Percentiles rank a stretch among this genome's conserved stretches.
Evolutionary conservation across 2,797 vertebrate genomes (phyloP).

Genomic region (Chelon labrosus): DNA sequence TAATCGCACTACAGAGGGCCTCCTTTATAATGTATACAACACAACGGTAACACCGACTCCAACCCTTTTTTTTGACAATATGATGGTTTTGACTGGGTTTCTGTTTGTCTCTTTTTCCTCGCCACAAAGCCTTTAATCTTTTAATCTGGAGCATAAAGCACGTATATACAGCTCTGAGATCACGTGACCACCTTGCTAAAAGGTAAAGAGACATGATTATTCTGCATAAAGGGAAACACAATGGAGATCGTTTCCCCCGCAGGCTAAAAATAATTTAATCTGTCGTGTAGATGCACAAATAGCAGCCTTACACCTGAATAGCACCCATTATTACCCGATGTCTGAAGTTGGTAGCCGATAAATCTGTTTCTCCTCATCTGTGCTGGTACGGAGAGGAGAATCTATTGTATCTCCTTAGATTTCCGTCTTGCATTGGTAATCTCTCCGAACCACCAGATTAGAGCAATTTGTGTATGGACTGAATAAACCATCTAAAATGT

Average conservation of each 20-base stretch:
- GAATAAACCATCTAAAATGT: conserved; percentile 29
- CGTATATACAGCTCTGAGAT: conserved; percentile 58
- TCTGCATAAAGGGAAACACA: conserved; percentile 67
- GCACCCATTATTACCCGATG: conserved; percentile 74
- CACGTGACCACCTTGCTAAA: conserved; percentile 77
- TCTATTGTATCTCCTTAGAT: conserved; percentile 63
- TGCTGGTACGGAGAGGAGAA: conserved; percentile 42
- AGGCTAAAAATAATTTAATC: conserved; percentile 85
- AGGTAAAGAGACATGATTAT: conserved; percentile 77
- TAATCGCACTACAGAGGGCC: conserved; percentile 79
- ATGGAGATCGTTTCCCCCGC: conserved; percentile 68
- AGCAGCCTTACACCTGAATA: conserved; percentile 77
- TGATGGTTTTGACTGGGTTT: conserved; percentile 59
- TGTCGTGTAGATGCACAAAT: conserved; percentile 79
- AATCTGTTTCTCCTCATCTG: conserved; percentile 70
- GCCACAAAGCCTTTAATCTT: conserved; percentile 84
- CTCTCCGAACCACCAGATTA: conserved; percentile 70
- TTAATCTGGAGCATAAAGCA: conserved; percentile 83
- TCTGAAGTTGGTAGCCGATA: conserved; percentile 70
- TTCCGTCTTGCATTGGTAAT: conserved; percentile 64
- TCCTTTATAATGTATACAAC: conserved; percentile 76
- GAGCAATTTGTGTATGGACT: conserved; percentile 46
- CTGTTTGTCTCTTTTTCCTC: conserved; percentile 63
- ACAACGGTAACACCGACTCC: conserved; percentile 55
- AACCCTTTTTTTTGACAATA: conserved; percentile 66